Percentiles rank a stretch among this genome's conserved stretches.
Evolutionary conservation across 2,888 invertebrate genomes (phyloP).

Genomic region (Eilema sororculum): DNA sequence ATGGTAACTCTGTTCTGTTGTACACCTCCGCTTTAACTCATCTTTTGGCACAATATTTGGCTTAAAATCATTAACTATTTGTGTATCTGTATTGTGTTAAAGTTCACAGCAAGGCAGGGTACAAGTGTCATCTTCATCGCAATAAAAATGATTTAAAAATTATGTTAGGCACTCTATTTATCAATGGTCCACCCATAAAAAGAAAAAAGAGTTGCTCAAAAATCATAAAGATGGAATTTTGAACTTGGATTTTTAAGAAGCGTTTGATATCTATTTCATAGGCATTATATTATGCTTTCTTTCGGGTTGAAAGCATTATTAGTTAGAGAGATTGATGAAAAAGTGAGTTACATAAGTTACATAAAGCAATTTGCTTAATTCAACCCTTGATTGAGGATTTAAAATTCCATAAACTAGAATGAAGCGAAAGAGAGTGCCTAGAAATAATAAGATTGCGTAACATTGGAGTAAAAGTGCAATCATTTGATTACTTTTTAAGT

Average conservation of each 20-base stretch:
- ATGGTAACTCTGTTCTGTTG: conserved; percentile 65
- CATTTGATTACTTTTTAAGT: neutral
- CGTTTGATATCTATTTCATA: conserved; percentile 22
- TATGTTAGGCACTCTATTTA: neutral
- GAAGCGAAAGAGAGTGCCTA: neutral
- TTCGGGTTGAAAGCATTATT: neutral
- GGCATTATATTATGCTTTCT: neutral
- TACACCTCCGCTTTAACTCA: conserved; percentile 56
- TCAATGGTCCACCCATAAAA: neutral
- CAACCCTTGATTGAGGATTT: neutral
- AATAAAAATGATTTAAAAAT: neutral
- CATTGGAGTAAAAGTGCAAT: neutral
- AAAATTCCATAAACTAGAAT: neutral
- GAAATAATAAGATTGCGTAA: neutral
- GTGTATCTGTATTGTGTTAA: conserved; percentile 39
- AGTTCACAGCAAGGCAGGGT: neutral
- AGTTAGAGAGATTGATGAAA: neutral
- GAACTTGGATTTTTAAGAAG: conserved; percentile 23
- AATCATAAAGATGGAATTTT: neutral
- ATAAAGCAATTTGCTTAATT: neutral
- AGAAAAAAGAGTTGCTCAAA: neutral
- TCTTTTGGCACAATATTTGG: conserved; percentile 82
- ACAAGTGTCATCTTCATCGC: too few relatives aligned
- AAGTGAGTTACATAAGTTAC: neutral
- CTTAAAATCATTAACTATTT: conserved; percentile 54